Conservation (phyloP, 1,140 invertebrate species). For the Dolichoris vasculosae region DNA sequence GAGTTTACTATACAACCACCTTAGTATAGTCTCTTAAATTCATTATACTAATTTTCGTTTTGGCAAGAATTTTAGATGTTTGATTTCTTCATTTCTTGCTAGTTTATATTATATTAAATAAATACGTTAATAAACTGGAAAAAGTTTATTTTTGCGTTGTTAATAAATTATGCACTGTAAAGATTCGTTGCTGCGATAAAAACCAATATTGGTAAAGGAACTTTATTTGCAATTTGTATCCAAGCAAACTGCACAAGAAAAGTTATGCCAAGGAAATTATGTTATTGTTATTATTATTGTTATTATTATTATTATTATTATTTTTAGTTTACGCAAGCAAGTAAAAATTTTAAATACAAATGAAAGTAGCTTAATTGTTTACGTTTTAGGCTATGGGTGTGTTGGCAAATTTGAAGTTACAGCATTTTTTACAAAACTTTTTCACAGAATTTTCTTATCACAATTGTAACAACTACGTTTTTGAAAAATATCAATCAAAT, state of each 20-base stretch:
- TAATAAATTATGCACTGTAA: constrained; percentile 13
- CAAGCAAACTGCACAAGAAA: constrained; percentile 28
- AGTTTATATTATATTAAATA: not conserved
- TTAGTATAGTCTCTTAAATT: constrained; percentile 32
- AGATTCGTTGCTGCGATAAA: constrained; percentile 48
- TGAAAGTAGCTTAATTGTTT: not conserved
- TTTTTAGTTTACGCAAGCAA: constrained; percentile 11
- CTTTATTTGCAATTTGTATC: constrained; percentile 46
- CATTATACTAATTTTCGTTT: constrained; percentile 13
- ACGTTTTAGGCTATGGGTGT: constrained; percentile 14
- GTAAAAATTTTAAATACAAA: constrained; percentile 18
- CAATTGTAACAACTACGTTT: constrained; percentile 32
- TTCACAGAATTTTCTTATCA: constrained; percentile 37
- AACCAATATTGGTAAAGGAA: constrained; percentile 49
- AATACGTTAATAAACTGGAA: not conserved
- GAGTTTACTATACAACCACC: not conserved
- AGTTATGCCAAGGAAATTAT: constrained; percentile 5
- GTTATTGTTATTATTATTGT: no score
- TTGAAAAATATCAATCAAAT: constrained; percentile 18
- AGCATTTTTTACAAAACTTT: constrained; percentile 23
- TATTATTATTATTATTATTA: constrained; percentile 20
- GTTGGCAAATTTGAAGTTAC: constrained; percentile 31
- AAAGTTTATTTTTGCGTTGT: constrained; percentile 12
- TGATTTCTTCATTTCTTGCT: not conserved
- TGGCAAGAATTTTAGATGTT: constrained; percentile 38